A percentile compares a stretch with the other conserved stretches of the same genome.
These are phyloP conservation scores for Zonitis immaculata DNA, from an alignment of 2,888 invertebrate genomes.

Conservation along the genomic window DNA sequence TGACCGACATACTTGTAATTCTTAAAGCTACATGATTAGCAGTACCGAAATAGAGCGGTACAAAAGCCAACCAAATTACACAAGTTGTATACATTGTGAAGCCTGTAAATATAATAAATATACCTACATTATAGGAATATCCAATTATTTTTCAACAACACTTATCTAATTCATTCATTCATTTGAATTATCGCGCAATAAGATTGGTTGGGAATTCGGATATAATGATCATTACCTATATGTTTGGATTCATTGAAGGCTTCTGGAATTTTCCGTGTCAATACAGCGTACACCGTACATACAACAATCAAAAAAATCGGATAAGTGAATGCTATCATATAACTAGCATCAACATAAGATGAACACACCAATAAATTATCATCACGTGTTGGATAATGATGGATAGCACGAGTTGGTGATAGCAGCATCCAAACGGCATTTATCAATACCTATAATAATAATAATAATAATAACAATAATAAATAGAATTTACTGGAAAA, in stretches of 20 bases:
- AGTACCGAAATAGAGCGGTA: constrained; percentile 95
- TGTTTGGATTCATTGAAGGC: constrained; percentile 98
- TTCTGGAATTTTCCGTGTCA: constrained; percentile 95
- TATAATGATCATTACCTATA: constrained; percentile 61
- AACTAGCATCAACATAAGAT: constrained; percentile 87
- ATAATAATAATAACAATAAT: no score
- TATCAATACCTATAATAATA: constrained; percentile 66
- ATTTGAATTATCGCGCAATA: no score
- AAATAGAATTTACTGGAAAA: no score
- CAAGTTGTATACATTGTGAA: constrained; percentile 99
- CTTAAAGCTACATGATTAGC: constrained; percentile 87
- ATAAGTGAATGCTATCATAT: constrained; percentile 92
- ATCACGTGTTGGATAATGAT: constrained; percentile 86
- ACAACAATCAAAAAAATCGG: constrained; percentile 85
- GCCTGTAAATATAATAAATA: constrained; percentile 50
- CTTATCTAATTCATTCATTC: no score
- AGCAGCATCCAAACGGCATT: constrained; percentile 91
- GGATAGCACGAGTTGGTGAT: constrained; percentile 82
- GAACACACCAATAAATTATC: constrained; percentile 92
- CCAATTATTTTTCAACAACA: no score
- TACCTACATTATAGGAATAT: no score
- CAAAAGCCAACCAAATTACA: constrained; percentile 97
- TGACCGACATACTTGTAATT: constrained; percentile 93
- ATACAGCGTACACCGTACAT: constrained; percentile 94
- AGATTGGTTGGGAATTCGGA: no score